These are phyloP conservation scores for Armadillidium nasatum DNA, from an alignment of 1,140 invertebrate species.

Conservation along the genomic window DNA sequence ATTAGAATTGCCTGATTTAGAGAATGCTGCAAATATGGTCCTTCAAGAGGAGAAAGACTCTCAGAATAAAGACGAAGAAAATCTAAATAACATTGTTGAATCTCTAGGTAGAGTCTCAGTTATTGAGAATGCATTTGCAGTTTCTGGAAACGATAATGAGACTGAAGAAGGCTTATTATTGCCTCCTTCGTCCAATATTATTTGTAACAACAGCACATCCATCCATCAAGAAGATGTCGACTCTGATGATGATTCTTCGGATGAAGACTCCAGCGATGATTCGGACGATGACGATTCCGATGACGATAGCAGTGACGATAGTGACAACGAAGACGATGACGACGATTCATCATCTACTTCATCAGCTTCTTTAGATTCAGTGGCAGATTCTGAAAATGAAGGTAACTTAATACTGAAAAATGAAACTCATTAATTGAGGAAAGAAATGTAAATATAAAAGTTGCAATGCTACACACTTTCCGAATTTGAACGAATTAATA, in stretches of 20 bases:
- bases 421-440: too few relatives aligned
- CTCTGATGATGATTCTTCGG: not conserved
- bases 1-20: not conserved
- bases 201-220: too few relatives aligned
- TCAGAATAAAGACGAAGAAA: not conserved
- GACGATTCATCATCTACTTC: not conserved
- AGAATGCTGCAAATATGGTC: not conserved
- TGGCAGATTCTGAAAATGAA: too few relatives aligned
- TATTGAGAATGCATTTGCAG: not conserved
- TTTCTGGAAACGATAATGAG: not conserved
- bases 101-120: not conserved
- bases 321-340: not conserved
- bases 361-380: not conserved
- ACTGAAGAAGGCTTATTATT: not conserved
- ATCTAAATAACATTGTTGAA: not conserved
- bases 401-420: too few relatives aligned
- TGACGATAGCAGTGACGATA: not conserved
- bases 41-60: not conserved
- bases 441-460: too few relatives aligned
- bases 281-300: not conserved
- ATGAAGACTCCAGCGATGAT: not conserved
- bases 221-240: not conserved
- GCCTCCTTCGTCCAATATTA: not conserved
- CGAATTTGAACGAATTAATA: too few relatives aligned
- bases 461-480: too few relatives aligned